phyloP scores from a whole-genome alignment of 2,797 vertebrate species.

The Delichon dasypus region DNA sequence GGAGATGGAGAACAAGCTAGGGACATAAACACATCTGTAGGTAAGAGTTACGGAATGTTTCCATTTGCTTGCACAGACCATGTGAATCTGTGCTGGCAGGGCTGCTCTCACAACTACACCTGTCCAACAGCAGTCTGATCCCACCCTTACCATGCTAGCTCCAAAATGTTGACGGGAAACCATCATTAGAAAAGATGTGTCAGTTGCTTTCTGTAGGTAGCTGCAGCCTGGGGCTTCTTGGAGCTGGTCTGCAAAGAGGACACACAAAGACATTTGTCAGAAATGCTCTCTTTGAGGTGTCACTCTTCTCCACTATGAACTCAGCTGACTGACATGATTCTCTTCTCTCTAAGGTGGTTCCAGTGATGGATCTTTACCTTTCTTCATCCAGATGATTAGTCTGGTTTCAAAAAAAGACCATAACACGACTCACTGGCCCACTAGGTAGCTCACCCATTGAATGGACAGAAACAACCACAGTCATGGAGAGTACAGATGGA shows the following conservation, averaged over 20 bases:
- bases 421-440: fast-evolving
- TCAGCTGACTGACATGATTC: not conserved
- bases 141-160: fast-evolving
- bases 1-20: not conserved
- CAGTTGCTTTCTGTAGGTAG: not conserved
- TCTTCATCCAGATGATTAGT: not conserved
- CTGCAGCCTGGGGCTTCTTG: not conserved
- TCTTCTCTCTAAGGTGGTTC: not conserved
- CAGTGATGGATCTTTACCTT: not conserved
- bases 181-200: not conserved
- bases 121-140: not conserved
- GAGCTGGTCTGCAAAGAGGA: fast-evolving
- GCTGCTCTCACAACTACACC: not conserved
- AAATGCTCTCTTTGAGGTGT: not conserved
- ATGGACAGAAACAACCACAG: not conserved
- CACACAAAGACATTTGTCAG: not conserved
- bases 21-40: not conserved
- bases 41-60: not conserved
- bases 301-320: fast-evolving
- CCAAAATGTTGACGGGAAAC: not conserved
- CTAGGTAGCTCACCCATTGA: not conserved
- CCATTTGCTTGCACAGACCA: not conserved
- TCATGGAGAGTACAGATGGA: fast-evolving
- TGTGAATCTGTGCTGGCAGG: not conserved
- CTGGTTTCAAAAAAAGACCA: not conserved